These are phyloP conservation scores for Drosophila anceps DNA, from an alignment of 2,888 invertebrate genomes.

Conservation along the genomic window DNA sequence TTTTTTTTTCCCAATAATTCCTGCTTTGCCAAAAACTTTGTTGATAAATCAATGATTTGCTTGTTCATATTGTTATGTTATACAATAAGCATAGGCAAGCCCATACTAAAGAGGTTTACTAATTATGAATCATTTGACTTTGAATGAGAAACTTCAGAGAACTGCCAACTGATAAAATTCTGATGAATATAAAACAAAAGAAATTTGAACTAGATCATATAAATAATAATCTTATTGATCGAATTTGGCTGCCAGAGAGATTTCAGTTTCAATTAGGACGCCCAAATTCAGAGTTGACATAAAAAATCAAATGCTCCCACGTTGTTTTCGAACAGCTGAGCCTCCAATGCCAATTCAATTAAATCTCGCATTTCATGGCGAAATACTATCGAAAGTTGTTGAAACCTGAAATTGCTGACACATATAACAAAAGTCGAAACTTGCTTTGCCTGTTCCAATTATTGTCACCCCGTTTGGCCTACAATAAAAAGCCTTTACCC, in stretches of 20 bases:
- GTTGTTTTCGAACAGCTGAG: background rate
- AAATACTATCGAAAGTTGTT: background rate
- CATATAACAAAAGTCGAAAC: slow-evolving; percentile 12
- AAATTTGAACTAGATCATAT: background rate
- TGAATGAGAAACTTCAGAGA: too few relatives aligned
- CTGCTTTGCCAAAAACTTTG: too few relatives aligned
- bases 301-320: background rate
- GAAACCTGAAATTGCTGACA: slow-evolving; percentile 9
- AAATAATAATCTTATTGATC: background rate
- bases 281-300: background rate
- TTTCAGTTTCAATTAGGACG: background rate
- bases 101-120: too few relatives aligned
- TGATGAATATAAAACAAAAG: background rate
- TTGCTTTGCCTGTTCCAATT: slow-evolving; percentile 54
- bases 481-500: slow-evolving; percentile 15
- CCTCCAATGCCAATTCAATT: background rate
- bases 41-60: too few relatives aligned
- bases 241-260: background rate
- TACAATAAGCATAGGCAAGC: too few relatives aligned
- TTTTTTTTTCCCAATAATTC: too few relatives aligned
- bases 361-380: background rate
- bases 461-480: slow-evolving; percentile 52
- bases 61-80: too few relatives aligned
- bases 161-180: background rate
- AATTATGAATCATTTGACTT: too few relatives aligned